phyloP scores from a whole-genome alignment of 1,140 invertebrate genomes.

The Diorhabda sublineata region DNA sequence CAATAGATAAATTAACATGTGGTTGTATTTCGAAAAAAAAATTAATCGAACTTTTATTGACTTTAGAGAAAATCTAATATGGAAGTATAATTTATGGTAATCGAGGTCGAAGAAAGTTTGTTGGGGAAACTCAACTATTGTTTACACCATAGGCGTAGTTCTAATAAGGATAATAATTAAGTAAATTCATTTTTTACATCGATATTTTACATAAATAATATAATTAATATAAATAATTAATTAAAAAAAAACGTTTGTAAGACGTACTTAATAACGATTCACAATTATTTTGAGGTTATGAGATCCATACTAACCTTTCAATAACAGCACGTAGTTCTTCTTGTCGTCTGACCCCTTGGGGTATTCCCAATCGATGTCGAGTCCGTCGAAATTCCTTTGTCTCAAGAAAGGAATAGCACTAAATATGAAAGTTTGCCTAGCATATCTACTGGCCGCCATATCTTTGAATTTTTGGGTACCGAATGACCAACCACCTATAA shows the following conservation, averaged over 20 bases:
- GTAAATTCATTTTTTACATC: too few relatives aligned
- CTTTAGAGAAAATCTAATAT: slow-evolving; percentile 3
- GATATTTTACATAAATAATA: too few relatives aligned
- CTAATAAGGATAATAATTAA: too few relatives aligned
- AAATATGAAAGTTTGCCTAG: slow-evolving; percentile 90
- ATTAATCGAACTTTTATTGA: too few relatives aligned
- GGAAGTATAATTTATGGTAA: neutral
- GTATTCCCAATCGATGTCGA: slow-evolving; percentile 97
- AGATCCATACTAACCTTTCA: slow-evolving; percentile 67
- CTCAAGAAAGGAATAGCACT: slow-evolving; percentile 87
- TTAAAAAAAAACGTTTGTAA: too few relatives aligned
- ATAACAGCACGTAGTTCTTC: slow-evolving; percentile 83
- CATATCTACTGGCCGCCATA: slow-evolving; percentile 80
- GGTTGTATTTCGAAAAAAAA: too few relatives aligned
- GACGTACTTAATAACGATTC: too few relatives aligned
- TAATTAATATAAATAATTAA: too few relatives aligned
- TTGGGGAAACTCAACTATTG: neutral
- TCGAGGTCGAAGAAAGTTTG: slow-evolving; percentile 13
- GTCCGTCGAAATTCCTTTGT: slow-evolving; percentile 80
- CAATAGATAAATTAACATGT: too few relatives aligned
- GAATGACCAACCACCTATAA: slow-evolving; percentile 87
- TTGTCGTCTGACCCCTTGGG: slow-evolving; percentile 91
- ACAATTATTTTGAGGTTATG: too few relatives aligned
- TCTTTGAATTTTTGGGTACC: slow-evolving; percentile 95
- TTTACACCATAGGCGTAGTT: too few relatives aligned